Conservation (phyloP, 2,797 vertebrate genomes). For the Ispidina picta region DNA sequence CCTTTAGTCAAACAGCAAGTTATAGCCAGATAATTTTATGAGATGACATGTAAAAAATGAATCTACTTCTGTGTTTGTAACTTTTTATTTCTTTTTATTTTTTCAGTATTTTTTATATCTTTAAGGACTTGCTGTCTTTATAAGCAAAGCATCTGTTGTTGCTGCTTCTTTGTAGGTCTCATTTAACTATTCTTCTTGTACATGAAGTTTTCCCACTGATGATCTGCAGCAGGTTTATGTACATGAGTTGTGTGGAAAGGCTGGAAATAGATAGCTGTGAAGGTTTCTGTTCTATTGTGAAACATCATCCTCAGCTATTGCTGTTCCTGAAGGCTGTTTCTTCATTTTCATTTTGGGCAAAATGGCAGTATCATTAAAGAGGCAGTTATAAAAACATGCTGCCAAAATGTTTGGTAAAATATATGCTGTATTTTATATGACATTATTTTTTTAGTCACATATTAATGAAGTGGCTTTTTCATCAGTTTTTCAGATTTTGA, state of each 20-base stretch:
- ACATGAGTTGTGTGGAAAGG: not conserved
- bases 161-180: not conserved
- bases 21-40: not conserved
- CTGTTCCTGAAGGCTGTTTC: not conserved
- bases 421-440: not conserved
- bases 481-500: not conserved
- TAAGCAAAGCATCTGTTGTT: not conserved
- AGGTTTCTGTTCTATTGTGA: not conserved
- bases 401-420: not conserved
- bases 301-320: not conserved
- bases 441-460: not conserved
- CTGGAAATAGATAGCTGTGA: not conserved
- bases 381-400: not conserved
- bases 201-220: not conserved
- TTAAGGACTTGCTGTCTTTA: not conserved
- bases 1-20: not conserved
- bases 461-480: not conserved
- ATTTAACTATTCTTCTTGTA: not conserved
- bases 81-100: not conserved
- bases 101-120: not conserved
- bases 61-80: not conserved
- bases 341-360: not conserved
- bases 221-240: not conserved
- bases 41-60: not conserved
- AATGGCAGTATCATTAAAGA: not conserved